A percentile compares a stretch with the other conserved stretches of the same genome.
Conservation (phyloP, 1,140 invertebrate species). For the Cepaea nemoralis region DNA sequence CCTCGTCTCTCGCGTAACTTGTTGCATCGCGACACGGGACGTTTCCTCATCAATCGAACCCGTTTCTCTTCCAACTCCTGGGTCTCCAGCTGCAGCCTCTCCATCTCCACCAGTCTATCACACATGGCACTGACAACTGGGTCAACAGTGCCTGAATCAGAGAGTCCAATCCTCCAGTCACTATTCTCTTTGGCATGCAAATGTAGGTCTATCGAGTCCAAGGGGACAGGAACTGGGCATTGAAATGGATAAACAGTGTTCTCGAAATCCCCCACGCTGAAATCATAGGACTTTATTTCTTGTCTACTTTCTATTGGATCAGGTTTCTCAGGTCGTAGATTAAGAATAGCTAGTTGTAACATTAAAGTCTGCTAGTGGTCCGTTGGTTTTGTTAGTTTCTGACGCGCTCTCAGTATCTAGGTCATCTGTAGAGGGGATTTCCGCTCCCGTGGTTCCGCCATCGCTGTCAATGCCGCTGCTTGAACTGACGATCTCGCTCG, state of each 20-base stretch:
- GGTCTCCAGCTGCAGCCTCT: constrained; percentile 62
- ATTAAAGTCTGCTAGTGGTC: constrained; percentile 54
- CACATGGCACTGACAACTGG: constrained; percentile 48
- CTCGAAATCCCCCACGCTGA: constrained; percentile 59
- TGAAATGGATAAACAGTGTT: constrained; percentile 60
- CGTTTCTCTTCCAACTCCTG: constrained; percentile 62
- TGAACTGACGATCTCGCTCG: constrained; percentile 55
- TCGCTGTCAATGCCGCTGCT: constrained; percentile 61
- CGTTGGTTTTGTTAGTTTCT: constrained; percentile 49
- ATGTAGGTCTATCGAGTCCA: constrained; percentile 55
- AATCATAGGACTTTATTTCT: constrained; percentile 61
- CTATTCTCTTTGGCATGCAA: constrained; percentile 55
- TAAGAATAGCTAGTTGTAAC: constrained; percentile 53
- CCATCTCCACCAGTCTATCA: constrained; percentile 63
- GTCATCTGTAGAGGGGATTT: constrained; percentile 52
- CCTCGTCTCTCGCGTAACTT: constrained; percentile 56
- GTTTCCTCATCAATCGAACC: constrained; percentile 43
- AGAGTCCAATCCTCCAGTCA: constrained; percentile 53
- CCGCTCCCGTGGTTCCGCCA: constrained; percentile 38
- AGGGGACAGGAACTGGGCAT: constrained; percentile 52
- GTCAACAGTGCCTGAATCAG: constrained; percentile 27
- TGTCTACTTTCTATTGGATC: constrained; percentile 58
- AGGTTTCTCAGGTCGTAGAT: constrained; percentile 62
- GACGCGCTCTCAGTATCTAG: constrained; percentile 42
- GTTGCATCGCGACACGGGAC: constrained; percentile 48